Base-by-base conservation (phyloP, 2,113 vertebrate species). In the Ranitomeya imitator region DNA sequence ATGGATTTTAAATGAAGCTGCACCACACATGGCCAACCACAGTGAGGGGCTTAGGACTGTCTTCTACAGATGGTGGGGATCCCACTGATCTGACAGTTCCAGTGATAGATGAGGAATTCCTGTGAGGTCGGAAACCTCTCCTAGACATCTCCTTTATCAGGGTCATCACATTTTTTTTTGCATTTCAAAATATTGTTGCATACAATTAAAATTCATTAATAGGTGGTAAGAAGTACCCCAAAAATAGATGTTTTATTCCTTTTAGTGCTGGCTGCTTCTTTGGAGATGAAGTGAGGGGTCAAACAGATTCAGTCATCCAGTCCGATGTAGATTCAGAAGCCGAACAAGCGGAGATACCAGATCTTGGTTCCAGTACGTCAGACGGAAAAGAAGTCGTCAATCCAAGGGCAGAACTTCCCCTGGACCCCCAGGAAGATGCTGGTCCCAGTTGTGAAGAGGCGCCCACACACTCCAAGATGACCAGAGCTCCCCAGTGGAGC, bases 191-290 rank as follows among this genome's bases (percentile, higher is more conserved):
- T 57, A 57, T 57, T 57, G 55, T 11, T 7, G 55, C 55, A 11
- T 3, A 3, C 55, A 57, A 57, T 57, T 11, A 57, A 57, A 57
- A 57, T 9, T 57, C 3, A 57, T 9, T 11, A 57, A 57, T 57
- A 57, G 12, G 55, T 57, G 55, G 19, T 55, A n/a, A 55, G 37
- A 45, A 45, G 37, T 45, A 45, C 37, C 37, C 37, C 37, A 45
- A 45, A 45, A 45, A 45, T 80, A 23, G 12, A 12, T 73, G 23
- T 37, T 67, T 81, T 79, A 3, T 90, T 82, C 88, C 23, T 59
- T 81, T 90, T 82, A 99, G 98, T 11, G 98, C 98, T 4, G 98
- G 98, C 90, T 98, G 96, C 94, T 99, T 96, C 93, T 99, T 99
- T 91, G 95, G 95, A 1, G 96, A 97, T 6, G 97, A 99, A 92